phyloP scores from a whole-genome alignment of 2,113 vertebrate genomes.

The Oreochromis aureus region DNA sequence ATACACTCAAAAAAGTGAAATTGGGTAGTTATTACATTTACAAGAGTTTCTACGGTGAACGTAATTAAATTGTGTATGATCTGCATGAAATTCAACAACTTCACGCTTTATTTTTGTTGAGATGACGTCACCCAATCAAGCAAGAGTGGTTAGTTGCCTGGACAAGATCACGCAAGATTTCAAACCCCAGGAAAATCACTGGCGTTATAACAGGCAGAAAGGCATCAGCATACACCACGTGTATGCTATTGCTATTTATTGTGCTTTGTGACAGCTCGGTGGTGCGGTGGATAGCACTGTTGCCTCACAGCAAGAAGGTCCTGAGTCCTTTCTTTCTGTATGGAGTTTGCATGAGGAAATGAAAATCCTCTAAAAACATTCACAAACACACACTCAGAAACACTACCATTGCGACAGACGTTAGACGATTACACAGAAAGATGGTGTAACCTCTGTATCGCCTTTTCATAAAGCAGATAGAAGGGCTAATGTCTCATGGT shows the following conservation, averaged over 20 bases:
- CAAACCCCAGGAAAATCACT: background rate
- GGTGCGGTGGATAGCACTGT: background rate
- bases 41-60: background rate
- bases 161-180: background rate
- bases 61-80: background rate
- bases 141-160: background rate
- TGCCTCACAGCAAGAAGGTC: background rate
- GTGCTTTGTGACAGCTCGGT: background rate
- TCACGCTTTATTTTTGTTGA: background rate
- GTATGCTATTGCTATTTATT: background rate
- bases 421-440: constrained; percentile 15
- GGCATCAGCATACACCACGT: background rate
- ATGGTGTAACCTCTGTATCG: background rate
- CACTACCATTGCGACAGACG: background rate
- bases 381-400: background rate
- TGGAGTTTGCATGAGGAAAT: constrained; percentile 5
- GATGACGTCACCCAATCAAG: background rate
- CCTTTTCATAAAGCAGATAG: background rate
- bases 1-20: background rate
- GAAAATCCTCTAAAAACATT: background rate
- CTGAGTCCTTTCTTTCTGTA: background rate
- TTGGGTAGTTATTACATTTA: background rate
- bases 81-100: background rate
- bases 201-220: background rate
- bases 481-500: background rate